Evolutionary conservation across 2,113 vertebrate species (phyloP).

Genomic region (Girardinichthys multiradiatus): DNA sequence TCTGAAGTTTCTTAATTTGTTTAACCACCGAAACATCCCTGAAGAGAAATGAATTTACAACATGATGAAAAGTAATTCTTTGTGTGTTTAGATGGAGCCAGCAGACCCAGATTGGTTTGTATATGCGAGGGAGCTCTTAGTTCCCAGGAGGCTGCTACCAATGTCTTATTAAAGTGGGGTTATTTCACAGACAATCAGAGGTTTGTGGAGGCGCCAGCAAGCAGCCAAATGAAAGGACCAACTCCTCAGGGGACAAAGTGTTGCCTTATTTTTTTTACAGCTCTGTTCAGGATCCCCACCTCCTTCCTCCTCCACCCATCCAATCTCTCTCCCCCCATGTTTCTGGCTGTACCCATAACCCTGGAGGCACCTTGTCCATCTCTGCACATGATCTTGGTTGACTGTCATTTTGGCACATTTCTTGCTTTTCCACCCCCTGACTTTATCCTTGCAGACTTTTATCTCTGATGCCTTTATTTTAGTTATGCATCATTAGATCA

Average conservation of each 20-base stretch:
- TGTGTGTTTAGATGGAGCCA: slow-evolving; percentile 11
- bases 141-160: slow-evolving; percentile 74
- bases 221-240: slow-evolving; percentile 81
- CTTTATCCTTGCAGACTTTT: slow-evolving; percentile 16
- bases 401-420: slow-evolving; percentile 42
- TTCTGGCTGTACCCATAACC: slow-evolving; percentile 41
- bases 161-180: slow-evolving; percentile 79
- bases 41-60: slow-evolving; percentile 24
- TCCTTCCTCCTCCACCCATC: slow-evolving; percentile 39
- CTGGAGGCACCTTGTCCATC: slow-evolving; percentile 68
- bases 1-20: background rate
- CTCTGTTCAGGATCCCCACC: slow-evolving; percentile 65
- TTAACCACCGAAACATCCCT: background rate
- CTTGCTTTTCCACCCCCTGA: slow-evolving; percentile 25
- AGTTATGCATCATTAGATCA: background rate
- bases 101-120: slow-evolving; percentile 31
- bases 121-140: slow-evolving; percentile 42
- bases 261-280: slow-evolving; percentile 69
- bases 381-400: slow-evolving; percentile 48
- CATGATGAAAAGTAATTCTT: background rate
- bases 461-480: background rate
- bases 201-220: slow-evolving; percentile 83
- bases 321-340: slow-evolving; percentile 12
- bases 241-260: slow-evolving; percentile 84
- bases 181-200: slow-evolving; percentile 85